phyloP scores from a whole-genome alignment of 2,113 vertebrate species.

The Crotalus tigris region DNA sequence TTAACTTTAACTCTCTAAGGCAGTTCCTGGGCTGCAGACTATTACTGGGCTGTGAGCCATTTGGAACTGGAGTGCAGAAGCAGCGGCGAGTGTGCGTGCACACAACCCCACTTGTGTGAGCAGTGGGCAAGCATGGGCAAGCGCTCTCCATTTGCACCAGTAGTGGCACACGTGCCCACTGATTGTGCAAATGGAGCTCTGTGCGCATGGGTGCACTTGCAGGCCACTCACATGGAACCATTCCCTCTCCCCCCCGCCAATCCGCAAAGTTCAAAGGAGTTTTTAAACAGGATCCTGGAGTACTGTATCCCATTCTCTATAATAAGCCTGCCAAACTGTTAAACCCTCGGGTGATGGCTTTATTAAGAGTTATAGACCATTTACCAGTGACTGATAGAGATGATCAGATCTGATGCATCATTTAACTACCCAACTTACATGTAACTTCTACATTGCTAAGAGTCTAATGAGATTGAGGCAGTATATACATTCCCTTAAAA shows the following conservation, averaged over 20 bases:
- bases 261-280: background rate
- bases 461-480: background rate
- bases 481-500: background rate
- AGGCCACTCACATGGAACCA: background rate
- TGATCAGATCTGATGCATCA: background rate
- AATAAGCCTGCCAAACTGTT: background rate
- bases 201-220: background rate
- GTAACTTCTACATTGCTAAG: background rate
- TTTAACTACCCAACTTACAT: background rate
- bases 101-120: background rate
- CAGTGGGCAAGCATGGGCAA: background rate
- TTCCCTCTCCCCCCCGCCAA: background rate
- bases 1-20: background rate
- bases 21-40: background rate
- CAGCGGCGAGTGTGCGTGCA: no score
- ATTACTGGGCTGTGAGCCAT: background rate
- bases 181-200: background rate
- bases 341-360: background rate
- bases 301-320: background rate
- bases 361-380: background rate
- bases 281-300: background rate
- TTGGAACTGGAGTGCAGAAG: background rate
- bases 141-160: background rate
- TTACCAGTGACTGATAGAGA: background rate
- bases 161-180: fast-evolving